phyloP scores from a whole-genome alignment of 2,113 vertebrate genomes.

The Microcebus tavaratra region DNA sequence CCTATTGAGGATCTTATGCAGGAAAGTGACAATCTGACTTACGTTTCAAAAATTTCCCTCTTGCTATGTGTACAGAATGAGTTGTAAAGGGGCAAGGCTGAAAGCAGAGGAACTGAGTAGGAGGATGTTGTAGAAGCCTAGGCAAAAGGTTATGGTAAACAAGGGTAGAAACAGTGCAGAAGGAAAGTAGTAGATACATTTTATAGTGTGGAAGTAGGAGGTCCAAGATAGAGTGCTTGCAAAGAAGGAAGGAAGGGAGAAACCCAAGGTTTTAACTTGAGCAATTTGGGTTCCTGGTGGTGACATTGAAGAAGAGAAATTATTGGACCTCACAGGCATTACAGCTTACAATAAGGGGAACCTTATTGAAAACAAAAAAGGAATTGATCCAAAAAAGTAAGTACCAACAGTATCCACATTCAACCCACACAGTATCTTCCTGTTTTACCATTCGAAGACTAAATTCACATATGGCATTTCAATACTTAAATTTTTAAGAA shows the following conservation, averaged over 20 bases:
- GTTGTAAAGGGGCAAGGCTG: background rate
- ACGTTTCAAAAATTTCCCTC: background rate
- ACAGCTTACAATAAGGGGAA: background rate
- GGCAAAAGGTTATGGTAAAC: background rate
- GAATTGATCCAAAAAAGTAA: background rate
- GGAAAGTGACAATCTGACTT: background rate
- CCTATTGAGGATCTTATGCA: background rate
- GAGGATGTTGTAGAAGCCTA: background rate
- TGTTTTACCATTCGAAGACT: background rate
- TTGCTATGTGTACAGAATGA: background rate
- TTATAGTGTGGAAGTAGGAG: background rate
- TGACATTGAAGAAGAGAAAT: background rate
- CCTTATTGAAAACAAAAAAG: background rate
- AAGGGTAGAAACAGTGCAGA: background rate
- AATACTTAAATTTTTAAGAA: background rate
- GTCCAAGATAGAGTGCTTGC: too few relatives aligned
- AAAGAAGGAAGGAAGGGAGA: background rate
- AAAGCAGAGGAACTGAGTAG: background rate
- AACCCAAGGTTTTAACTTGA: background rate
- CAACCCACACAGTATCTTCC: background rate
- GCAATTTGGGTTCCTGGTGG: background rate
- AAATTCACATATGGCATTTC: background rate
- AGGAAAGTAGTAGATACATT: background rate
- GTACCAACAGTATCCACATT: background rate
- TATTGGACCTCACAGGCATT: background rate